Conservation (phyloP, 2,113 vertebrate species). For the Dermatemys mawii region DNA sequence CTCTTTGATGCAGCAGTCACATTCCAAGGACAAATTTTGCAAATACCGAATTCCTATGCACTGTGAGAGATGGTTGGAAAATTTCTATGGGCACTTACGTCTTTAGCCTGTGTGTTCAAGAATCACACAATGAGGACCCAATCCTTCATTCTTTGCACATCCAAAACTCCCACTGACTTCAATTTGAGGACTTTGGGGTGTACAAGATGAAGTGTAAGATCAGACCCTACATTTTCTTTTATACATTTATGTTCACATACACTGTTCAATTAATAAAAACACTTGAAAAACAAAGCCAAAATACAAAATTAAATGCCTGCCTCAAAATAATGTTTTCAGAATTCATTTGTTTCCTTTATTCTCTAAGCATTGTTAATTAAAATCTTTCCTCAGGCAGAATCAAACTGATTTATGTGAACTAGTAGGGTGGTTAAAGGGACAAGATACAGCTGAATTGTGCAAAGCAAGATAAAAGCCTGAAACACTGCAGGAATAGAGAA, state of each 20-base stretch:
- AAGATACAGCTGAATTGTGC: slow-evolving; percentile 22
- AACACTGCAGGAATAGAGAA: background rate
- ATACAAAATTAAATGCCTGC: background rate
- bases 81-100: background rate
- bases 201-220: background rate
- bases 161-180: background rate
- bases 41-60: background rate
- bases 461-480: slow-evolving; percentile 62
- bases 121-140: background rate
- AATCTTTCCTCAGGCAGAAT: slow-evolving; percentile 77
- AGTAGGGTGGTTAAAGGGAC: slow-evolving; percentile 64
- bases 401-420: slow-evolving; percentile 63
- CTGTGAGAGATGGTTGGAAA: background rate
- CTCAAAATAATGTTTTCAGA: slow-evolving; percentile 55
- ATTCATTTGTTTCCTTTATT: slow-evolving; percentile 32
- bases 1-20: slow-evolving; percentile 42
- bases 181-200: rapidly evolving
- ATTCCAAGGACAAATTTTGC: background rate
- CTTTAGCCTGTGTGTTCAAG: slow-evolving; percentile 16
- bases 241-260: background rate
- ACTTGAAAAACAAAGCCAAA: slow-evolving; percentile 16
- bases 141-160: background rate
- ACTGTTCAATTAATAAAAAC: background rate
- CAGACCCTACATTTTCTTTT: background rate
- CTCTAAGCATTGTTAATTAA: slow-evolving; percentile 75